Evolutionary conservation across 2,113 vertebrate genomes (phyloP).

Genomic region (Tragelaphus strepsiceros): DNA sequence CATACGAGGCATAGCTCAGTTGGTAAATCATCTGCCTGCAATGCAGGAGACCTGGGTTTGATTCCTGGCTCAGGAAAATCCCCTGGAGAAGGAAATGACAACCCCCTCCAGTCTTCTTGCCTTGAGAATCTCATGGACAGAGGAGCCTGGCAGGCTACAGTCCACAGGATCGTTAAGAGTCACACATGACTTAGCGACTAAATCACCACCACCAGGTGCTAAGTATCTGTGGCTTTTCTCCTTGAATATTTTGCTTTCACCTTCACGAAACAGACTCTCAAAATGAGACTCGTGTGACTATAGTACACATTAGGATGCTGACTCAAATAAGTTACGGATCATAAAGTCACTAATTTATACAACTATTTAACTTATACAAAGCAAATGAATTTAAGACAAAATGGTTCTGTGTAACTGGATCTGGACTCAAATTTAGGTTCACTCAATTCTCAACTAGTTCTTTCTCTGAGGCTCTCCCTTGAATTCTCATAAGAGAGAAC

Average conservation of each 20-base stretch:
- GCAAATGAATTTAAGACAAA: background rate
- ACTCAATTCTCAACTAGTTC: background rate
- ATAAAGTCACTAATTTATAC: background rate
- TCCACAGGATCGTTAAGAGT: background rate
- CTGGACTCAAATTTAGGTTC: background rate
- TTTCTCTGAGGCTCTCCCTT: background rate
- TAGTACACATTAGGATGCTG: background rate
- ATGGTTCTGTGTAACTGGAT: background rate
- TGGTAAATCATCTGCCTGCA: background rate
- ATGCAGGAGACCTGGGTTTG: background rate
- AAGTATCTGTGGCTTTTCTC: background rate
- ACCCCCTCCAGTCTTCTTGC: background rate
- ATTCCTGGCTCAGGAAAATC: background rate
- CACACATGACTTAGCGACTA: background rate
- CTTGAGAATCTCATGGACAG: background rate
- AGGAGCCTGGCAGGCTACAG: background rate
- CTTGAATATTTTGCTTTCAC: background rate
- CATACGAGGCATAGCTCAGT: background rate
- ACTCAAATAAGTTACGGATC: background rate
- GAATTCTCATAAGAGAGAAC: fast-evolving
- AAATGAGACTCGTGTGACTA: background rate
- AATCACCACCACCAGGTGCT: background rate
- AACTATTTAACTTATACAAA: background rate
- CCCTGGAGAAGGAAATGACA: background rate
- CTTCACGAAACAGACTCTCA: background rate